Percentiles rank a stretch among this genome's conserved stretches.
phyloP scores from a whole-genome alignment of 2,888 invertebrate species.

The Amblyjoppa fuscipennis region DNA sequence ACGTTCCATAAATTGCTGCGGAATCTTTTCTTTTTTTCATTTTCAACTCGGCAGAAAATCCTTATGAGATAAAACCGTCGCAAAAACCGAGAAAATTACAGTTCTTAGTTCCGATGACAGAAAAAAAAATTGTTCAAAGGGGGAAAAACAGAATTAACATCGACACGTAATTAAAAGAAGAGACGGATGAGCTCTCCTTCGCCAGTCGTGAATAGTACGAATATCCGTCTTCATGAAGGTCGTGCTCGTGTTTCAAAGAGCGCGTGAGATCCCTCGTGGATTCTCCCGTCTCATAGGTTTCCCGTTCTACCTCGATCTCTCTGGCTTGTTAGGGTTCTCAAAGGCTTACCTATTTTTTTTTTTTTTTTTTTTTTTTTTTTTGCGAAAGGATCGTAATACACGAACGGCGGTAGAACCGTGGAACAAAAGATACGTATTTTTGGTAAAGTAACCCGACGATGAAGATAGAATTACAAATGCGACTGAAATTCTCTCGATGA shows the following conservation, averaged over 20 bases:
- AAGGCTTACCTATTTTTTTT: neutral
- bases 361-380: neutral
- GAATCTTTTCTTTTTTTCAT: neutral
- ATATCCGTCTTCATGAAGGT: neutral
- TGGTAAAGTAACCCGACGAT: neutral
- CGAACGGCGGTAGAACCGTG: neutral
- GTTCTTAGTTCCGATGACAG: neutral
- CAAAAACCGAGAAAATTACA: neutral
- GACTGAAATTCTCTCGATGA: neutral
- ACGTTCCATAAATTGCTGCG: too few species aligned
- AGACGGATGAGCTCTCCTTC: neutral
- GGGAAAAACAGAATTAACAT: neutral
- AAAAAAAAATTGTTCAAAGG: neutral
- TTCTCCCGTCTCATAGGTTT: neutral
- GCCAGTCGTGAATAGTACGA: neutral
- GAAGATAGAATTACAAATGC: neutral
- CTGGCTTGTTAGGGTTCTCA: neutral
- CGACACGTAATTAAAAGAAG: neutral
- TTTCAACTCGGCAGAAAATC: neutral
- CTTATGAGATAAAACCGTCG: neutral
- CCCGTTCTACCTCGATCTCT: neutral
- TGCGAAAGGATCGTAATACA: neutral
- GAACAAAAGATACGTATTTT: neutral
- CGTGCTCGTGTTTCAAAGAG: neutral
- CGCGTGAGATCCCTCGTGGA: neutral